Conservation (phyloP, 2,888 invertebrate genomes). For the Cosmorhoe ocellata region DNA sequence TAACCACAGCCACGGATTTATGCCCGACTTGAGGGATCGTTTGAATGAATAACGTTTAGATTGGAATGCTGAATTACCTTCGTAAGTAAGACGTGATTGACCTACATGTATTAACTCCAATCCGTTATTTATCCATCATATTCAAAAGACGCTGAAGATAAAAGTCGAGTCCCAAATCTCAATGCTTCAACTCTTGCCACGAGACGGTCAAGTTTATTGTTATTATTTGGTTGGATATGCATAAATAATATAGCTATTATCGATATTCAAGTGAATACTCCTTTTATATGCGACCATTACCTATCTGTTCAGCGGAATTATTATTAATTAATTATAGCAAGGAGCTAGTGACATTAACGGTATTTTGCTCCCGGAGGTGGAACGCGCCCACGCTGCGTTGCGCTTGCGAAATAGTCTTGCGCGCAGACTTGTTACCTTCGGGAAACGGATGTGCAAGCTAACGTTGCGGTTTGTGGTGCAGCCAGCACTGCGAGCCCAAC, state of each 20-base stretch:
- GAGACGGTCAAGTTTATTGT: no score
- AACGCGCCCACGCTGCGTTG: constrained; percentile 17
- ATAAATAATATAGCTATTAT: no score
- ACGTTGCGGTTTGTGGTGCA: constrained; percentile 44
- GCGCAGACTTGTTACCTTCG: constrained; percentile 39
- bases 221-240: no score
- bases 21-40: constrained; percentile 27
- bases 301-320: no score
- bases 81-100: constrained; percentile 1
- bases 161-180: no score
- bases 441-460: constrained; percentile 60
- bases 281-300: no score
- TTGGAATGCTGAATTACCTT: constrained; percentile 6
- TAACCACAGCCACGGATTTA: constrained; percentile 42
- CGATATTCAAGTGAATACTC: no score
- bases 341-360: constrained; percentile 18
- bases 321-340: constrained; percentile 15
- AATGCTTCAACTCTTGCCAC: no score
- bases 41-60: constrained; percentile 4
- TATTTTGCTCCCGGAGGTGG: constrained; percentile 25
- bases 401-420: constrained; percentile 8
- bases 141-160: no score
- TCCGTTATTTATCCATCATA: no score
- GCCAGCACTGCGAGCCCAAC: constrained; percentile 31
- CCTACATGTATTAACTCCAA: no score